Evolutionary conservation across 2,888 invertebrate genomes (phyloP), one percentile per base, ranked within the genome.

Genomic region (Ectemnius continuus): DNA sequence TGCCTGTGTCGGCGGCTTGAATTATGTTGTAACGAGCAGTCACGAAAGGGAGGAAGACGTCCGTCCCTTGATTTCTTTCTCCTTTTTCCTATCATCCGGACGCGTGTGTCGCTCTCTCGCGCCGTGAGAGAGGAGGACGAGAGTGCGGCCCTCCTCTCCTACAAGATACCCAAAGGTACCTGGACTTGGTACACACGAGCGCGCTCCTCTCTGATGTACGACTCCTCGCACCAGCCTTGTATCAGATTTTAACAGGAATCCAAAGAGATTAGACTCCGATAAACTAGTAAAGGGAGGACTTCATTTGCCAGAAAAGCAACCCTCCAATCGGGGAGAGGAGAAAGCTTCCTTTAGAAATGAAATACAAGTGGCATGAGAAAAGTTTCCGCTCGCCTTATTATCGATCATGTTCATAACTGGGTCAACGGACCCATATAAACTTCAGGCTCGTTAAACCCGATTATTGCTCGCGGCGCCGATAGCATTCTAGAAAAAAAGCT

Each of bases 1-100:
- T 86, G 85, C 79, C 82, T 79, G 80, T 74, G 86, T 87, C 87
- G 78, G 77, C 84, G 81, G 78, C 78, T 85, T 85, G 85, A 87
- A 87, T 87, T 86, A 86, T 86, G 81, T 83, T 78, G 85, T 87
- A 83, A 87, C 75, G 71, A 72, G 70, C 74, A 67, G 75, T 75
- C 77, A 73, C 72, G 80, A 61, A 67, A 28, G 57, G 64, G 16
- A 61, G 60, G 61, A 63, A 69, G 61, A 58, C 18, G 62, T 52
- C 52, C n/a, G 8, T 52, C n/a, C 52, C 14, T 16, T 52, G 6
- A 6, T 52, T 52, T 52, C 16, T 52, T 52, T 14, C 16, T 52
- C 13, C 23, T 14, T 52, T 52, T 52, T 2, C 52, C 52, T 14
- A 13, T 36, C 36, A 36, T 36, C 36, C 36, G 20, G 28, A n/a